phyloP scores from a whole-genome alignment of 2,113 vertebrate species.

The Junco hyemalis region DNA sequence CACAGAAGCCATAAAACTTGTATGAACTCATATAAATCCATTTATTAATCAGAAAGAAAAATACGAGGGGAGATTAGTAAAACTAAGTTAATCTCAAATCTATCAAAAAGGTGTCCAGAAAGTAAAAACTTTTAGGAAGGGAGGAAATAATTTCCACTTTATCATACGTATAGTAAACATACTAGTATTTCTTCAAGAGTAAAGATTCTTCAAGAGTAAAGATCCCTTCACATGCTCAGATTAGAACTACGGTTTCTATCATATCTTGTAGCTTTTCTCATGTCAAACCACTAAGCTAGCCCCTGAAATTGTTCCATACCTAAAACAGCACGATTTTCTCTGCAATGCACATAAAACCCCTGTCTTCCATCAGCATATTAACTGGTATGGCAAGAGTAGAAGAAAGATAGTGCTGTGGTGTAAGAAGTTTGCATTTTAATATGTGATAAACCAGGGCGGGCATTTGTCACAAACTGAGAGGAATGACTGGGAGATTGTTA shows the following conservation, averaged over 20 bases:
- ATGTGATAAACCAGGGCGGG: not conserved
- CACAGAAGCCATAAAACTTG: not conserved
- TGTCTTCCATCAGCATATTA: not conserved
- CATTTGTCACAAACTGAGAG: not conserved
- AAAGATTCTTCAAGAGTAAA: not conserved
- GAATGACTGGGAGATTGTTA: not conserved
- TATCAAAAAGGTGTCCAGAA: not conserved
- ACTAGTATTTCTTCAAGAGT: not conserved
- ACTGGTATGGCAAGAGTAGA: not conserved
- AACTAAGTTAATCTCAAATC: not conserved
- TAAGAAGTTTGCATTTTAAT: not conserved
- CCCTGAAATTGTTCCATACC: not conserved
- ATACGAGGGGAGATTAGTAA: not conserved
- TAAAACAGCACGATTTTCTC: not conserved
- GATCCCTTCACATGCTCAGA: not conserved
- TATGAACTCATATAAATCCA: not conserved
- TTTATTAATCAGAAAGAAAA: not conserved
- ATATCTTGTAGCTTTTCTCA: not conserved
- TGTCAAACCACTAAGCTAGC: not conserved
- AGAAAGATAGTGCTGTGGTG: not conserved
- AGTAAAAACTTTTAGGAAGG: not conserved
- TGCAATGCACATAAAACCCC: not conserved
- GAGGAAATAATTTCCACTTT: not conserved
- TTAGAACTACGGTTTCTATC: not conserved
- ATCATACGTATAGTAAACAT: not conserved